A percentile compares a stretch with the other conserved stretches of the same genome.
Evolutionary conservation across 2,113 vertebrate species (phyloP).

Genomic region (Willisornis vidua): DNA sequence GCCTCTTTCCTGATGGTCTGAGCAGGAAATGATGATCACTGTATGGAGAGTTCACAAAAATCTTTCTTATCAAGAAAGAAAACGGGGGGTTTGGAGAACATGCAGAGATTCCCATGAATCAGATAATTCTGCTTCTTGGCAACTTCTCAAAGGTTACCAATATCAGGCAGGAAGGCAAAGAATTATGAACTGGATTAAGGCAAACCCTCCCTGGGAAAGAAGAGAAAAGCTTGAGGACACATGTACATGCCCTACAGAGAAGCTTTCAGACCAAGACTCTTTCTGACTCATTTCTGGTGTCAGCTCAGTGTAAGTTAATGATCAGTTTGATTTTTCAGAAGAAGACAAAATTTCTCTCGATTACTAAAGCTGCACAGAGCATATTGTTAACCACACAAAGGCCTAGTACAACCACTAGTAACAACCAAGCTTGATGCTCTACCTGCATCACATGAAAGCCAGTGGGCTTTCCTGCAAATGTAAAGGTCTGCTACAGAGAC

Average conservation of each 20-base stretch:
- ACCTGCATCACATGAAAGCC: background rate
- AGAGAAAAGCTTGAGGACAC: background rate
- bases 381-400: background rate
- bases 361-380: background rate
- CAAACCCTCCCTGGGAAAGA: background rate
- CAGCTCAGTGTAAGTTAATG: conserved; percentile 3
- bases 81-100: background rate
- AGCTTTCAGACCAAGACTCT: background rate
- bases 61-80: background rate
- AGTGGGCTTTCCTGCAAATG: background rate
- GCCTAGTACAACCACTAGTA: background rate
- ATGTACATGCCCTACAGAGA: background rate
- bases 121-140: background rate
- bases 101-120: background rate
- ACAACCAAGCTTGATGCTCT: background rate
- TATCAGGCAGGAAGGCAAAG: background rate
- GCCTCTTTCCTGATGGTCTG: background rate
- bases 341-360: background rate
- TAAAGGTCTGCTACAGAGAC: background rate
- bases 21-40: background rate
- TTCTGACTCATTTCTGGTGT: conserved; percentile 32
- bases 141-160: conserved; percentile 21
- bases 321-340: conserved; percentile 13
- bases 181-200: background rate
- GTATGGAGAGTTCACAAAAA: background rate